phyloP scores from a whole-genome alignment of 2,888 invertebrate genomes.

The Rambutsinella grinnellia region DNA sequence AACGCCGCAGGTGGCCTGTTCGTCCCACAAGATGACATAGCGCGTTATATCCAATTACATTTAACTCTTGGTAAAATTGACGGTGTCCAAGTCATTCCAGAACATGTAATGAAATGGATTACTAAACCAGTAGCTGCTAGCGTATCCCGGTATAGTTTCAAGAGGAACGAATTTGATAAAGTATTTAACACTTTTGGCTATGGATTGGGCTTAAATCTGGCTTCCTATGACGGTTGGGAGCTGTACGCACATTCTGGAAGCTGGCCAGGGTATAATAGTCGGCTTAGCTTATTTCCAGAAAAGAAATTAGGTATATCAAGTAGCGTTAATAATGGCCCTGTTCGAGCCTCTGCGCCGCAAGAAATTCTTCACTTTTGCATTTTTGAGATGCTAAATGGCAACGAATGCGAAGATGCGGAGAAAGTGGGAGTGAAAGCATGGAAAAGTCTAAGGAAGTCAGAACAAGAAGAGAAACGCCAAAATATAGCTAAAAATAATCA shows the following conservation, averaged over 20 bases:
- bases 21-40: no score
- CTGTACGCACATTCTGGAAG: conserved; percentile 33
- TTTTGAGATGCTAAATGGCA: conserved; percentile 19
- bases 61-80: no score
- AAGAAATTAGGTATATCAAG: conserved; percentile 39
- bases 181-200: conserved; percentile 3
- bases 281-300: conserved; percentile 35
- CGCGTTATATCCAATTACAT: no score
- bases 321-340: conserved; percentile 31
- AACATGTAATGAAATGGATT: conserved; percentile 22
- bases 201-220: conserved; percentile 14
- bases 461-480: not conserved
- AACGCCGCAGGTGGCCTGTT: no score
- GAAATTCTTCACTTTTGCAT: conserved; percentile 18
- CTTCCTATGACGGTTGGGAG: conserved; percentile 23
- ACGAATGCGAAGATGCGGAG: not conserved
- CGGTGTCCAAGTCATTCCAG: no score
- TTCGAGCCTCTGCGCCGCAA: not conserved
- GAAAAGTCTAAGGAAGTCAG: no score
- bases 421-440: not conserved
- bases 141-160: not conserved
- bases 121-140: not conserved
- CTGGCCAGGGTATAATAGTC: conserved; percentile 35
- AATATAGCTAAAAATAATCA: not conserved
- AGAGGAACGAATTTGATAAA: not conserved